A percentile compares a stretch with the other conserved stretches of the same genome.
Conservation (phyloP, 2,888 invertebrate genomes). For the Tipula vernalis region DNA sequence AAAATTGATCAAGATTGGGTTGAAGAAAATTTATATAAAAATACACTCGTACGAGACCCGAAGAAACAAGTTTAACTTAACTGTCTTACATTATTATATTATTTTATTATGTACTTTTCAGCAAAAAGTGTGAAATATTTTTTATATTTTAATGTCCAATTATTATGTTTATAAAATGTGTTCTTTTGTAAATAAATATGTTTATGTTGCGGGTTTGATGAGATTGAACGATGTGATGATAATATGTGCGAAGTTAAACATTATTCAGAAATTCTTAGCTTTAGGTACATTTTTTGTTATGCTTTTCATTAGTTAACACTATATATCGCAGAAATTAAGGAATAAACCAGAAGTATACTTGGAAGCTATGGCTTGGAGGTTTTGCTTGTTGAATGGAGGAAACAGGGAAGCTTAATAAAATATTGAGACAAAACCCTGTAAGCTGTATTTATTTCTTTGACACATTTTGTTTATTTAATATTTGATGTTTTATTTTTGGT, state of each 20-base stretch:
- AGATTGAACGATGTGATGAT: neutral
- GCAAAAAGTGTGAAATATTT: neutral
- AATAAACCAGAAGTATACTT: too few species aligned
- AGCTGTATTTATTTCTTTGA: too few species aligned
- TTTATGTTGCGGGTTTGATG: constrained; percentile 4
- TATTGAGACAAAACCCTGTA: too few species aligned
- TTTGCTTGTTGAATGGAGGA: too few species aligned
- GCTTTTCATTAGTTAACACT: neutral
- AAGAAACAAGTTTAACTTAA: neutral
- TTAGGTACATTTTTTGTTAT: neutral
- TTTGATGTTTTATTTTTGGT: too few species aligned
- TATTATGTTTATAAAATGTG: neutral
- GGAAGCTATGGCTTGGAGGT: too few species aligned
- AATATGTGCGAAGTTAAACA: neutral
- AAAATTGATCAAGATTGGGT: neutral
- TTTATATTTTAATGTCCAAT: neutral
- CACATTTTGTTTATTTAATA: too few species aligned
- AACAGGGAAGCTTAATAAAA: too few species aligned
- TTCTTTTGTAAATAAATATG: neutral
- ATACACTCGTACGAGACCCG: neutral
- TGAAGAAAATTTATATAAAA: neutral
- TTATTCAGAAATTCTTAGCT: neutral
- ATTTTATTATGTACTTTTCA: neutral
- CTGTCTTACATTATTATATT: neutral
- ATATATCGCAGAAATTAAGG: neutral